Percentiles rank a stretch among this genome's conserved stretches.
phyloP scores from a whole-genome alignment of 2,888 invertebrate genomes.

The Chrysotoxum bicinctum region DNA sequence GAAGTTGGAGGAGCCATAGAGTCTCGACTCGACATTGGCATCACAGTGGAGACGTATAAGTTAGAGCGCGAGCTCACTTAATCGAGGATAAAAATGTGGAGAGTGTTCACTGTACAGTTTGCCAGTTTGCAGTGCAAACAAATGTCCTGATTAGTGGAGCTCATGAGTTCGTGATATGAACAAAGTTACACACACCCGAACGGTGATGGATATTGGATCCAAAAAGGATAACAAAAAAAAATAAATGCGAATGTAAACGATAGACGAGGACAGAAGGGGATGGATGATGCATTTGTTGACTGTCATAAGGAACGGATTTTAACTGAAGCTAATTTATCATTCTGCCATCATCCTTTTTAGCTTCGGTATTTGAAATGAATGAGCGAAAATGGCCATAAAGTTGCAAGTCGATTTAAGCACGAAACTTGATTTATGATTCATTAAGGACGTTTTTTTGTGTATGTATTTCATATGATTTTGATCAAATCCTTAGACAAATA shows the following conservation, averaged over 20 bases:
- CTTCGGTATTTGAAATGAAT: slow-evolving; percentile 3
- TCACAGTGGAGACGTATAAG: slow-evolving; percentile 21
- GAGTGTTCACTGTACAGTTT: slow-evolving; percentile 47
- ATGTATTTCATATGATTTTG: neutral
- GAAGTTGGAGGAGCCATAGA: slow-evolving; percentile 15
- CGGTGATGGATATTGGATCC: slow-evolving; percentile 25
- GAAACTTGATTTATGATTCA: slow-evolving; percentile 31
- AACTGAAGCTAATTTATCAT: slow-evolving; percentile 58
- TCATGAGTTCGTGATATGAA: slow-evolving; percentile 53
- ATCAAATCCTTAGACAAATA: neutral
- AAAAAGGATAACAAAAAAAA: slow-evolving; percentile 14
- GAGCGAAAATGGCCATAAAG: slow-evolving; percentile 29
- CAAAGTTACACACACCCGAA: neutral
- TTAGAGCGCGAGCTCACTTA: slow-evolving; percentile 58
- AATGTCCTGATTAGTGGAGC: slow-evolving; percentile 70
- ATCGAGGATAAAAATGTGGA: slow-evolving; percentile 62
- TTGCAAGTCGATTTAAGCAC: slow-evolving; percentile 31
- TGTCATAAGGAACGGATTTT: slow-evolving; percentile 46
- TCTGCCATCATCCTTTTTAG: slow-evolving; percentile 34
- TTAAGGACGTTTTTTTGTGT: neutral
- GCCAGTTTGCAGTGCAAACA: slow-evolving; percentile 65
- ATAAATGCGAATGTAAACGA: slow-evolving; percentile 40
- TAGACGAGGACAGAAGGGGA: slow-evolving; percentile 38
- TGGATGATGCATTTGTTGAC: slow-evolving; percentile 52
- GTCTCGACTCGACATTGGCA: slow-evolving; percentile 23